Percentiles rank a stretch among this genome's conserved stretches.
These are phyloP conservation scores for Sebastes schlegelii DNA, from an alignment of 2,113 vertebrate species.

Conservation along the genomic window DNA sequence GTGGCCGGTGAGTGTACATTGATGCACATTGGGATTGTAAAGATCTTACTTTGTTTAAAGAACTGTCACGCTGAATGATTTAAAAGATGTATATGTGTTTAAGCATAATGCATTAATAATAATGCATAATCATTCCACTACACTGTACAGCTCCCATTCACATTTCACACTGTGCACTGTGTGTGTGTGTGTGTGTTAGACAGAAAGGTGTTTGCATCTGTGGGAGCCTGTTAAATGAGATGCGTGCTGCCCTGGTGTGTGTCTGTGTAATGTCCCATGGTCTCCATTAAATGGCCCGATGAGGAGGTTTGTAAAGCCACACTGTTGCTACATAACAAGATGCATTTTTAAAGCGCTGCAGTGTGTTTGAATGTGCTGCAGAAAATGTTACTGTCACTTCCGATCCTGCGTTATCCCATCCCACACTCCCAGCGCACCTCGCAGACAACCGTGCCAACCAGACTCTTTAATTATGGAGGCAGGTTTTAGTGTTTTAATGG, in stretches of 20 bases:
- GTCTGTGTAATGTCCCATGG: constrained; percentile 40
- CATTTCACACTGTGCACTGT: background rate
- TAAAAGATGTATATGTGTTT: background rate
- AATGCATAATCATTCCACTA: background rate
- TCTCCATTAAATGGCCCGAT: constrained; percentile 61
- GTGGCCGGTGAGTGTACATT: background rate
- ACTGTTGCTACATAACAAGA: constrained; percentile 63
- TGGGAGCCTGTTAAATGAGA: background rate
- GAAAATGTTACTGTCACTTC: constrained; percentile 76
- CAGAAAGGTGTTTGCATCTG: background rate
- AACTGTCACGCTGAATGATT: background rate
- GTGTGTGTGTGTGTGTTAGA: background rate
- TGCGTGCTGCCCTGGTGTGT: background rate
- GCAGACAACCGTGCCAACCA: constrained; percentile 33
- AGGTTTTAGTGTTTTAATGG: constrained; percentile 60
- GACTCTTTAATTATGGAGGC: constrained; percentile 69
- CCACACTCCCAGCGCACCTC: constrained; percentile 49
- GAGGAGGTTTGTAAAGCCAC: constrained; percentile 63
- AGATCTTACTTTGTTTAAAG: background rate
- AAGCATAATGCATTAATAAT: background rate
- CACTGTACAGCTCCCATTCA: background rate
- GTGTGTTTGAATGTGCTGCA: constrained; percentile 61
- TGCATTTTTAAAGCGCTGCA: constrained; percentile 75
- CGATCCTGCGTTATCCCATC: constrained; percentile 60
- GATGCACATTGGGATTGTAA: background rate